Conservation (phyloP, 2,797 vertebrate genomes). For the Paguma larvata region DNA sequence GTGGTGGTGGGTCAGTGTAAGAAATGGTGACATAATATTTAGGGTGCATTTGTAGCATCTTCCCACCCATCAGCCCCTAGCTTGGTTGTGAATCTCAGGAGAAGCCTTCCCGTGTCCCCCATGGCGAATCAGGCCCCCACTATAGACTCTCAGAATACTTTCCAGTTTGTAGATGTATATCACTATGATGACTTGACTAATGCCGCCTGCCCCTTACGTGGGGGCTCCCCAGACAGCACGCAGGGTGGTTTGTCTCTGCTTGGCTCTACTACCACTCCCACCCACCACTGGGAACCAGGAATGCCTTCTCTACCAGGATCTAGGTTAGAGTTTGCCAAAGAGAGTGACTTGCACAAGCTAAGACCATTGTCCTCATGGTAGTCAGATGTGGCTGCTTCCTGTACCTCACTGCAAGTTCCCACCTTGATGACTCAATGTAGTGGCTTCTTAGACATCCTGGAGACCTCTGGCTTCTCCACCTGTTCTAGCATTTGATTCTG, state of each 20-base stretch:
- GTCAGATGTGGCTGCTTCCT: background rate
- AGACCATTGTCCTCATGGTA: background rate
- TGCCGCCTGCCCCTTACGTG: background rate
- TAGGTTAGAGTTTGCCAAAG: background rate
- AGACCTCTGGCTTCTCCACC: background rate
- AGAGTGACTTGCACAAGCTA: background rate
- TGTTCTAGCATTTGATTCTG: background rate
- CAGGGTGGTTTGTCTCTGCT: background rate
- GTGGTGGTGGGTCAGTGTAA: too few relatives aligned
- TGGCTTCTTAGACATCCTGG: background rate
- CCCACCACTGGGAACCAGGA: background rate
- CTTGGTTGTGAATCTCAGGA: background rate
- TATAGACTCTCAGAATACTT: too few relatives aligned
- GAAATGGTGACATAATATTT: background rate
- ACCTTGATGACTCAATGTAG: too few relatives aligned
- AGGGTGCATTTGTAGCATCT: background rate
- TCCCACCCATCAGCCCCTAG: too few relatives aligned
- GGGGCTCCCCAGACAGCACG: background rate
- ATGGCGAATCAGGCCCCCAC: background rate
- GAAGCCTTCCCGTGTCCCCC: fast-evolving
- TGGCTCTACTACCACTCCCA: background rate
- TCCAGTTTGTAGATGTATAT: fast-evolving
- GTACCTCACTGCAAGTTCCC: background rate
- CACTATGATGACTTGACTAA: background rate
- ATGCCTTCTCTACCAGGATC: background rate